Percentiles rank a stretch among this genome's conserved stretches.
Conservation (phyloP, 2,888 invertebrate species). For the Dynastes hyllus region DNA sequence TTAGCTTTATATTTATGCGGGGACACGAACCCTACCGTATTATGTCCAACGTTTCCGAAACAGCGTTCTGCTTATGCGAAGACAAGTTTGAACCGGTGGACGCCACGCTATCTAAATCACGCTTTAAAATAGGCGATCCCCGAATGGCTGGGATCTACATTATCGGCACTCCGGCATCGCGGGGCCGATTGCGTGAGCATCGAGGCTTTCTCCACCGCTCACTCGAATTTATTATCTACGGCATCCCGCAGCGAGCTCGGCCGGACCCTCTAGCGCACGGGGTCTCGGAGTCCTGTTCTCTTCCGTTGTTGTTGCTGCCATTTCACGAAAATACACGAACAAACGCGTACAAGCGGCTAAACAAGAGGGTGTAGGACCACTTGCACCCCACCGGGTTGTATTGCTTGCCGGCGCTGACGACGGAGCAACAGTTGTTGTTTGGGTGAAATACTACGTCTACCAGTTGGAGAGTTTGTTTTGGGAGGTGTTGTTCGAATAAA, state of each 20-base stretch:
- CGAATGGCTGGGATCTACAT: not conserved
- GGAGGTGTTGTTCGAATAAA: too few species aligned
- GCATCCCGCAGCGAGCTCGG: not conserved
- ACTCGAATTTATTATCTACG: slow-evolving; percentile 39
- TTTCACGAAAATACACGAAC: slow-evolving; percentile 19
- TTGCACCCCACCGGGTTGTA: not conserved
- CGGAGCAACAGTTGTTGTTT: slow-evolving; percentile 40
- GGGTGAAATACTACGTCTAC: slow-evolving; percentile 14
- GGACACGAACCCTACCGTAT: too few species aligned
- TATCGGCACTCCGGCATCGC: slow-evolving; percentile 44
- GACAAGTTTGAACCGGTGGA: not conserved
- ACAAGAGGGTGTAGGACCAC: not conserved
- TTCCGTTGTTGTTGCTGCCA: not conserved
- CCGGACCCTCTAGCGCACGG: not conserved
- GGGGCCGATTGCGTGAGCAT: slow-evolving; percentile 31
- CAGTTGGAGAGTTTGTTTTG: not conserved
- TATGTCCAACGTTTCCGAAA: too few species aligned
- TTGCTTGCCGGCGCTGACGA: not conserved
- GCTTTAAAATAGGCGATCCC: slow-evolving; percentile 47
- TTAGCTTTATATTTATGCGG: too few species aligned
- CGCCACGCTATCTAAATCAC: slow-evolving; percentile 48
- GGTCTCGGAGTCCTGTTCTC: not conserved
- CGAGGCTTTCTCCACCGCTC: not conserved
- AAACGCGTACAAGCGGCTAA: not conserved
- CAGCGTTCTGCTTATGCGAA: too few species aligned